Evolutionary conservation across 35 echinoderm and acorn worm genomes (phyloP).

Genomic region (Apostichopus californicus): DNA sequence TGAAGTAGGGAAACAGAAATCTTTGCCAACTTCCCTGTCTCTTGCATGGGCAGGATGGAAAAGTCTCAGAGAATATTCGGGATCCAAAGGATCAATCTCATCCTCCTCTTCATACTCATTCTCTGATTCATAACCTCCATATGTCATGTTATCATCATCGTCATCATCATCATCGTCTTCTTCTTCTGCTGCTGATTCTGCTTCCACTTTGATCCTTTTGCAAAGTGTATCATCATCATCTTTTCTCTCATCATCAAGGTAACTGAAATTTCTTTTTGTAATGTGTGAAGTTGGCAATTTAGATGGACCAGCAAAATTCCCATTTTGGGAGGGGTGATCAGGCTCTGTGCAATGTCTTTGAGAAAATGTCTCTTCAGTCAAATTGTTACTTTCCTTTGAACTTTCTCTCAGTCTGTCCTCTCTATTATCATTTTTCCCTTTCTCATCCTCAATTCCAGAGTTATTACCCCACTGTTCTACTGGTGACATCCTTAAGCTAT

Average conservation of each 20-base stretch:
- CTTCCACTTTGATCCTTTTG: conserved; percentile 37
- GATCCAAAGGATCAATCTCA: background rate
- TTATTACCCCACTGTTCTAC: background rate
- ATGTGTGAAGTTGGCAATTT: background rate
- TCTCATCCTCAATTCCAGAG: background rate
- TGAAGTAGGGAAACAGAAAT: background rate
- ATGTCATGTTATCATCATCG: conserved; percentile 35
- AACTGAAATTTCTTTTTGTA: background rate
- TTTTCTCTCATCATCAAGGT: background rate
- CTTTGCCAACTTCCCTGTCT: background rate
- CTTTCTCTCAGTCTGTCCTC: background rate
- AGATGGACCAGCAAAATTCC: background rate
- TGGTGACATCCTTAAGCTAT: background rate
- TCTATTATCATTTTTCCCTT: background rate
- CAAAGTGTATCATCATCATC: background rate
- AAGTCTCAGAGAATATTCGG: conserved; percentile 3
- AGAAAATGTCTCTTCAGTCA: background rate
- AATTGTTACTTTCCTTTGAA: background rate
- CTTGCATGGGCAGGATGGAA: conserved; percentile 1
- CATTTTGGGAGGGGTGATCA: background rate
- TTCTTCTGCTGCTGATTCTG: conserved; percentile 1
- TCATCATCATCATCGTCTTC: conserved; percentile 30
- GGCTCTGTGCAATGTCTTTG: background rate
- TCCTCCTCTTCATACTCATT: conserved; percentile 46
- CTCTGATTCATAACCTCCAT: conserved; percentile 34